These are phyloP conservation scores for Corythoichthys haematopterus DNA, from an alignment of 2,113 vertebrate genomes.

Conservation along the genomic window DNA sequence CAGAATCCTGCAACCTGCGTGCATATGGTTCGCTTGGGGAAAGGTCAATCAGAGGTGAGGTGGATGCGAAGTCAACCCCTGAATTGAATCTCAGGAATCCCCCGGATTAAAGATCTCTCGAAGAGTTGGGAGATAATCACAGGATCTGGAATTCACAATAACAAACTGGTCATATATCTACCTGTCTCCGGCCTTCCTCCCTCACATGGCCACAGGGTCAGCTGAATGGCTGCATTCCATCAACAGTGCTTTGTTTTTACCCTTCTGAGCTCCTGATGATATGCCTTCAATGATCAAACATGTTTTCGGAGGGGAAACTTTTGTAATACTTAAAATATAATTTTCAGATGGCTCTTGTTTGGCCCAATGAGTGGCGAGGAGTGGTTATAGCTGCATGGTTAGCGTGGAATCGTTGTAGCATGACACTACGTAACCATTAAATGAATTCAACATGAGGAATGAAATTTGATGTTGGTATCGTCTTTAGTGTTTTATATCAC, in stretches of 20 bases:
- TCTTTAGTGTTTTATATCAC: neutral
- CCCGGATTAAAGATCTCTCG: slow-evolving; percentile 91
- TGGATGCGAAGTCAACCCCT: slow-evolving; percentile 67
- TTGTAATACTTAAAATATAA: neutral
- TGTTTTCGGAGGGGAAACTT: slow-evolving; percentile 35
- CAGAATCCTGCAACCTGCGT: slow-evolving; percentile 47
- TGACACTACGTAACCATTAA: neutral
- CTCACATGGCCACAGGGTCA: slow-evolving; percentile 85
- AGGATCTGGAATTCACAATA: slow-evolving; percentile 97
- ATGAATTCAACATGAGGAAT: neutral
- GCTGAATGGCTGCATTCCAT: slow-evolving; percentile 84
- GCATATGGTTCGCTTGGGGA: slow-evolving; percentile 15
- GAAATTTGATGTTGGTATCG: neutral
- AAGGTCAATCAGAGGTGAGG: slow-evolving; percentile 80
- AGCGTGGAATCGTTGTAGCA: neutral
- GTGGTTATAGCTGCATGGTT: neutral
- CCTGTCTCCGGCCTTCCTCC: slow-evolving; percentile 94
- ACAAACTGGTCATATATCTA: slow-evolving; percentile 98
- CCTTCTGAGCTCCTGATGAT: slow-evolving; percentile 52
- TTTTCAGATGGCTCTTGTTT: neutral
- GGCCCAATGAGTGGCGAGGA: neutral
- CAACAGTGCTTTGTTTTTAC: slow-evolving; percentile 63
- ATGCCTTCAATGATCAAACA: slow-evolving; percentile 71
- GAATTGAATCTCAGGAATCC: slow-evolving; percentile 87
- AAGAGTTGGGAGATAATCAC: slow-evolving; percentile 94